Evolutionary conservation across 1,140 invertebrate genomes (phyloP), one percentile per base, ranked within the genome.

Genomic region (Nilaparvata lugens): DNA sequence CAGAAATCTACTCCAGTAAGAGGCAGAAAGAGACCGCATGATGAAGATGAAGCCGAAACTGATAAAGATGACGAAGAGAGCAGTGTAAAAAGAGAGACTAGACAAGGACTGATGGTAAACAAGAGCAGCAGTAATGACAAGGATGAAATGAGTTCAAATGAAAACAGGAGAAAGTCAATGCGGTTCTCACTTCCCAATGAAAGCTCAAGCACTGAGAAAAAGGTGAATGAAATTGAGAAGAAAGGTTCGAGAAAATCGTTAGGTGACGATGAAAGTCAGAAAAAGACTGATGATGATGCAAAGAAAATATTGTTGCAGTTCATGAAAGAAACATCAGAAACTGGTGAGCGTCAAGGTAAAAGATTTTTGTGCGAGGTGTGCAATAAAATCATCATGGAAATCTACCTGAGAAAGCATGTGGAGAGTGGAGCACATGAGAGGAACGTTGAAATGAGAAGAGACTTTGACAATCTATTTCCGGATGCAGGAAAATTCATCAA

Each of bases 41-140:
- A 48, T 45, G 25, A 35, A 35, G 31, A 35, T 9, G 31, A 35
- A 6, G 31, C 9, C 13, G 31, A 2, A 35, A 35, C 31, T 11
- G 31, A 35, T 11, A 35, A 54, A 35, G 25, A 57, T 51, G 25
- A 24, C 19, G 21, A 55, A 60, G 35, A 55, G 35, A 55, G 19
- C 42, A 23, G n/a, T 23, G 16, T 35, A 42, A 24, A 35, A 14
- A 16, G 28, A 38, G 25, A 52, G 21, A 25, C n/a, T n/a, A 14
- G 9, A 4, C n/a, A 9, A 38, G 43, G 40, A 14, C 13, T 1
- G 14, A 21, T 25, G 31, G 2, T 28, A 4, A 35, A 38, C 21
- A 52, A 28, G 57, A 63, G 24, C 55, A 43, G 52, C 48, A 7
- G 62, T 56, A 1, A 54, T 38, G n/a, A 24, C 25, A 19, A 54